phyloP scores from a whole-genome alignment of 2,888 invertebrate genomes.

The Metacarcinus magister region DNA sequence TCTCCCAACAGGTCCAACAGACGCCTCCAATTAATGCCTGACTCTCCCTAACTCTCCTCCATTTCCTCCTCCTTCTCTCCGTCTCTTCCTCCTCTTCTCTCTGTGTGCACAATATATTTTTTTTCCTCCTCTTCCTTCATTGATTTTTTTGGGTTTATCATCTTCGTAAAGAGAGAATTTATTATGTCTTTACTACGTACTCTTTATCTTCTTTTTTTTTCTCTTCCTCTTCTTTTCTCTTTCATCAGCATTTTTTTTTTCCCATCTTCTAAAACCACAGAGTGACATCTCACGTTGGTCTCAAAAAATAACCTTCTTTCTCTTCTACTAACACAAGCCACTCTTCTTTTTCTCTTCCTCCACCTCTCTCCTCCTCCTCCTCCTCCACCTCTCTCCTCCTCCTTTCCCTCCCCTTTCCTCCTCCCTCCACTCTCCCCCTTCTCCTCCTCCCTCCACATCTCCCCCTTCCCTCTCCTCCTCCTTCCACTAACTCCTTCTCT shows the following conservation, averaged over 20 bases:
- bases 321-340: not conserved
- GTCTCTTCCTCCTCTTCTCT: not conserved
- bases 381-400: not conserved
- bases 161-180: not conserved
- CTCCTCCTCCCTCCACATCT: not conserved
- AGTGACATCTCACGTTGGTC: not conserved
- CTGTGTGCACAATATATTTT: too few species aligned
- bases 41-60: conserved; percentile 31
- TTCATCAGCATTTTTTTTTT: not conserved
- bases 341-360: not conserved
- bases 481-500: not conserved
- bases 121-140: not conserved
- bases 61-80: not conserved
- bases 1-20: conserved; percentile 39
- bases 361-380: not conserved
- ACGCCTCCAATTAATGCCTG: conserved; percentile 27
- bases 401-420: not conserved
- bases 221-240: not conserved
- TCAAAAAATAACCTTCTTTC: too few species aligned
- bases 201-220: not conserved
- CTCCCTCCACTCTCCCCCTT: not conserved
- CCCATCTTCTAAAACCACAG: not conserved
- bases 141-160: not conserved
- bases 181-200: not conserved
- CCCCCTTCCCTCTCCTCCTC: not conserved